Evolutionary conservation across 1,140 invertebrate genomes (phyloP).

Genomic region (Euura saliciscinereae): DNA sequence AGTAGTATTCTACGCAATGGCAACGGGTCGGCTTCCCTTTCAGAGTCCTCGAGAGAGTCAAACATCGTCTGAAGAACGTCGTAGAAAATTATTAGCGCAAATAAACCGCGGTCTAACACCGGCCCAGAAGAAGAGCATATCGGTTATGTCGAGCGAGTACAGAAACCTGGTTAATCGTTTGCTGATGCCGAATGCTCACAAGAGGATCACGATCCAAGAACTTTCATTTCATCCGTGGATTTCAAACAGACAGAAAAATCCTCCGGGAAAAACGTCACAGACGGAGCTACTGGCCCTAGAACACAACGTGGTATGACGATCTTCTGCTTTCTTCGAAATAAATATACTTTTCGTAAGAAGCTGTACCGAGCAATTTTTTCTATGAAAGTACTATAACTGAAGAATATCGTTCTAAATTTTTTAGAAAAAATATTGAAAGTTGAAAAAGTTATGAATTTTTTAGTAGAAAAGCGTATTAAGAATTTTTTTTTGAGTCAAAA

Average conservation of each 20-base stretch:
- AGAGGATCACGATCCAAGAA: slow-evolving; percentile 57
- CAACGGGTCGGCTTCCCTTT: slow-evolving; percentile 72
- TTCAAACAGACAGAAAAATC: slow-evolving; percentile 16
- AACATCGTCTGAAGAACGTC: slow-evolving; percentile 61
- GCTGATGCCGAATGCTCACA: slow-evolving; percentile 51
- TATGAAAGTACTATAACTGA: too few relatives aligned
- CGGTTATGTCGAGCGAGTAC: slow-evolving; percentile 29
- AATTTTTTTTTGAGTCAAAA: too few relatives aligned
- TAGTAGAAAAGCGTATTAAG: too few relatives aligned
- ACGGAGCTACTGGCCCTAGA: slow-evolving; percentile 16
- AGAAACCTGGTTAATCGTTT: slow-evolving; percentile 57
- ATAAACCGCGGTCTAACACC: slow-evolving; percentile 67
- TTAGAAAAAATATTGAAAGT: too few relatives aligned
- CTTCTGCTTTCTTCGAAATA: neutral
- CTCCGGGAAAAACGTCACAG: slow-evolving; percentile 7
- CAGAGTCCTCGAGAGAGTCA: slow-evolving; percentile 52
- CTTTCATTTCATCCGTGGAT: slow-evolving; percentile 59
- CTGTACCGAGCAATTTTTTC: too few relatives aligned
- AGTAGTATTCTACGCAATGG: slow-evolving; percentile 72
- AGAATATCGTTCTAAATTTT: too few relatives aligned
- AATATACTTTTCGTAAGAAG: too few relatives aligned
- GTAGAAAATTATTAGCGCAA: slow-evolving; percentile 66
- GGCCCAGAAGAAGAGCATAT: slow-evolving; percentile 49
- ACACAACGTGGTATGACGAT: slow-evolving; percentile 19
- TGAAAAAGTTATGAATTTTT: too few relatives aligned